A percentile compares a stretch with the other conserved stretches of the same genome.
Evolutionary conservation across 2,888 invertebrate species (phyloP).

Genomic region (Coenonympha glycerion): DNA sequence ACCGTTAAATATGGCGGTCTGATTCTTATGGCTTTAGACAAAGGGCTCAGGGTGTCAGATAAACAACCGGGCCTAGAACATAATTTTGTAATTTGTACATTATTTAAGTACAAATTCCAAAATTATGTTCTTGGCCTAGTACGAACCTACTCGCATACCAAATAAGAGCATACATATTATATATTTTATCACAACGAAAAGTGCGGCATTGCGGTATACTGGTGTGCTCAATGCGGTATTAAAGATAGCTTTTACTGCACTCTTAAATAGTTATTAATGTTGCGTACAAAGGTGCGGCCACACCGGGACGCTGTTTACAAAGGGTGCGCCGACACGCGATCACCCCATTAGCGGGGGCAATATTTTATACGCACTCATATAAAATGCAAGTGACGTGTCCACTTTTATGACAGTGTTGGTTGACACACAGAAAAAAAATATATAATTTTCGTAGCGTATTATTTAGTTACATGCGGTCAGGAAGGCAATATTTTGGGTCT

Average conservation of each 20-base stretch:
- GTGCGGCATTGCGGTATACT: background rate
- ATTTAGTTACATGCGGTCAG: conserved; percentile 41
- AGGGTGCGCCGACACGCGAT: conserved; percentile 65
- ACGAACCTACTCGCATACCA: no score
- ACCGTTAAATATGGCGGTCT: no score
- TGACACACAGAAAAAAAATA: conserved; percentile 48
- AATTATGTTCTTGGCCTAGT: no score
- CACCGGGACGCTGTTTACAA: conserved; percentile 34
- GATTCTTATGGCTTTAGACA: no score
- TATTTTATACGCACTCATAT: conserved; percentile 61
- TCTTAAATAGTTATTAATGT: conserved; percentile 7
- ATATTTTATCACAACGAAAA: background rate
- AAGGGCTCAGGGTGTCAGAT: no score
- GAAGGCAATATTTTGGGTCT: conserved; percentile 35
- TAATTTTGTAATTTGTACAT: no score
- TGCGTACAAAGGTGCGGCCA: conserved; percentile 42
- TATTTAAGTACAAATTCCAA: no score
- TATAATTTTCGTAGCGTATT: conserved; percentile 41
- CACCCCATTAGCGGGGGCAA: conserved; percentile 57
- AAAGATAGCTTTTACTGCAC: conserved; percentile 1
- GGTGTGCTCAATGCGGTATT: conserved; percentile 1
- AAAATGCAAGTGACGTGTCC: conserved; percentile 62
- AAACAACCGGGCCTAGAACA: no score
- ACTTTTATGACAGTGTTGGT: conserved; percentile 56
- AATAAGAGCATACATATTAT: no score